Evolutionary conservation across 2,888 invertebrate genomes (phyloP), one percentile per base, ranked within the genome.

Genomic region (Brachylomia viminalis): DNA sequence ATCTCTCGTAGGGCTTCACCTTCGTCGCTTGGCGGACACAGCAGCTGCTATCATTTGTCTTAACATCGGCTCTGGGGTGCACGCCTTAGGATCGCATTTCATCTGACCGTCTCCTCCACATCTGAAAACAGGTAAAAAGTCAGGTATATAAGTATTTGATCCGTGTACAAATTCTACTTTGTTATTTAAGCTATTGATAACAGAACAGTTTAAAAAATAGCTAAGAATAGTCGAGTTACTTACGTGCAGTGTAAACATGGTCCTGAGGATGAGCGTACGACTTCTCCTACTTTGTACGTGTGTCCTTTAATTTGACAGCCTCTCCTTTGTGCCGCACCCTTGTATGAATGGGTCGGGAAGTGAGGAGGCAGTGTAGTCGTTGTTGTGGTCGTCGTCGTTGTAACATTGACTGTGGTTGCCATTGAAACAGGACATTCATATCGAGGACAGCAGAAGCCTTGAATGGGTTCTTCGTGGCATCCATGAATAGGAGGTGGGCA

Each of bases 221-320:
- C 20, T 42, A 27, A 54, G 15, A 47, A 49, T 23, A 54, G 30
- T 47, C 11, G 11, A 49, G 42, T 64, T 83, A 98, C 98, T 98
- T 97, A 99, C 99, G 98, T 98, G 98, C 99, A 99, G 94, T 98
- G 98, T 95, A 99, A 98, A 97, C 99, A 99, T 92, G 99, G 99
- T 91, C 99, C 99, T 90, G 99, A 99, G 72, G 98, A 98, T 82
- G 98, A 98, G 90, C 97, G 97, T 85, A 99, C 98, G 76, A 97
- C 97, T 94, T 99, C 98, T 87, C 99, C 99, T 81, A 98, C 98
- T 95, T 97, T 97, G 93, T 98, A 99, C 65, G 98, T 98, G 90
- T 98, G 97, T 86, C 98, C 98, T 91, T 98, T 97, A 88, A 99
- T 98, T 94, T 98, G 98, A 93, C 99, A 99, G 77, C 99, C 99